Evolutionary conservation across 2,888 invertebrate species (phyloP).

Genomic region (Bellardia bayeri): DNA sequence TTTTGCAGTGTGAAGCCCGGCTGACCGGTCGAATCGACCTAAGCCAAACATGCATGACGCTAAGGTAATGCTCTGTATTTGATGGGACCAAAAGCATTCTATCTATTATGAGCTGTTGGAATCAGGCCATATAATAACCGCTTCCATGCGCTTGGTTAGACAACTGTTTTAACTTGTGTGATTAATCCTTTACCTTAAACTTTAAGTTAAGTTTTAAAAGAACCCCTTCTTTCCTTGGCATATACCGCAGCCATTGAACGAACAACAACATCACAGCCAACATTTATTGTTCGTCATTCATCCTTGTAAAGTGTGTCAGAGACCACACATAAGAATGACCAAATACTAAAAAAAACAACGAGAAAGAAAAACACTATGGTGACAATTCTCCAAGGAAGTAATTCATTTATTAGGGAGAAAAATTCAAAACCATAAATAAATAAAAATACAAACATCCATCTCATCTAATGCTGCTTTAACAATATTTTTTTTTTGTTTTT

Average conservation of each 20-base stretch:
- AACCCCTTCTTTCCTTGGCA: conserved; percentile 5
- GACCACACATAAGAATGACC: conserved; percentile 50
- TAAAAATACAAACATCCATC: conserved; percentile 66
- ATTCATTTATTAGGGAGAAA: conserved; percentile 75
- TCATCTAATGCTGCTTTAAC: neutral
- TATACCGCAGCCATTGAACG: neutral
- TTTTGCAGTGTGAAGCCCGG: too few species aligned
- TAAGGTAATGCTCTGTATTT: too few species aligned
- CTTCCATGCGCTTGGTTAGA: too few species aligned
- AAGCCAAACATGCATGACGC: too few species aligned
- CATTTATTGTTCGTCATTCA: conserved; percentile 56
- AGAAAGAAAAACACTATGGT: conserved; percentile 35
- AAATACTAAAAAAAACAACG: conserved; percentile 5
- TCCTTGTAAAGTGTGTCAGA: conserved; percentile 54
- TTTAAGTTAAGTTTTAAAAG: neutral
- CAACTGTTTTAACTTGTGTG: too few species aligned
- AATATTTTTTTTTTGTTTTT: neutral
- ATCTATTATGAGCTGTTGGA: too few species aligned
- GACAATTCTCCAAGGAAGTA: conserved; percentile 75
- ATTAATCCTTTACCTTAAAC: neutral
- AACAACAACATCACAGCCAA: conserved; percentile 2
- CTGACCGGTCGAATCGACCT: too few species aligned
- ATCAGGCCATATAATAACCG: too few species aligned
- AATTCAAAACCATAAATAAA: conserved; percentile 73
- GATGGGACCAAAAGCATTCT: too few species aligned